These are phyloP conservation scores for Mobula birostris DNA, from an alignment of 2,113 vertebrate genomes.

Conservation along the genomic window DNA sequence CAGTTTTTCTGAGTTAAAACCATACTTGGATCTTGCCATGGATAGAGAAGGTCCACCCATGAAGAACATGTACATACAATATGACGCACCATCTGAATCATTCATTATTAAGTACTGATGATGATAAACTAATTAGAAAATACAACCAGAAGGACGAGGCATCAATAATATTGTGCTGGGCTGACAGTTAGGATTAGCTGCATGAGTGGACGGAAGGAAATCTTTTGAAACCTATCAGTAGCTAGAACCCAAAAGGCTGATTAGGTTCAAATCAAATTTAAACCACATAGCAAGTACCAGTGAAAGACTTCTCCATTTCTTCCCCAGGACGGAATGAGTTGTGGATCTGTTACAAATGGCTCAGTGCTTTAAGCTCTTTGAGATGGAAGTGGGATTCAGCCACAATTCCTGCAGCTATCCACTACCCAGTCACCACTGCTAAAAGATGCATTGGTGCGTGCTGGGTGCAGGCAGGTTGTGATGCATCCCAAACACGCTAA, in stretches of 20 bases:
- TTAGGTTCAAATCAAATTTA: not conserved
- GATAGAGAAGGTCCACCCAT: not conserved
- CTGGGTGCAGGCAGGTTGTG: too few relatives aligned
- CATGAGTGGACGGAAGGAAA: not conserved
- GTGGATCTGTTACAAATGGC: not conserved
- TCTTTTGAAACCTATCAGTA: not conserved
- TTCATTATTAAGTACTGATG: not conserved
- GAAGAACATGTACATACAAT: not conserved
- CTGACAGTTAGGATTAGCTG: not conserved
- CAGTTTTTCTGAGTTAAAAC: too few relatives aligned
- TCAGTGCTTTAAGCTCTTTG: not conserved
- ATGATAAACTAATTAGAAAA: not conserved
- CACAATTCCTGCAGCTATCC: not conserved
- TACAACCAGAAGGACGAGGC: not conserved
- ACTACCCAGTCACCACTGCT: not conserved
- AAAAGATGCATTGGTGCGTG: not conserved
- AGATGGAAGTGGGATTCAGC: not conserved
- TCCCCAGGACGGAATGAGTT: not conserved
- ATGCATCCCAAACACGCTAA: not conserved
- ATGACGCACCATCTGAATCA: not conserved
- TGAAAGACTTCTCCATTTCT: too few relatives aligned
- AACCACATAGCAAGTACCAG: not conserved
- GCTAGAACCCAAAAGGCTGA: not conserved
- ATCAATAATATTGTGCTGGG: not conserved
- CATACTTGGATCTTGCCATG: not conserved